These are phyloP conservation scores for Enteromius treurensis DNA, from an alignment of 2,797 vertebrate species.

Conservation along the genomic window DNA sequence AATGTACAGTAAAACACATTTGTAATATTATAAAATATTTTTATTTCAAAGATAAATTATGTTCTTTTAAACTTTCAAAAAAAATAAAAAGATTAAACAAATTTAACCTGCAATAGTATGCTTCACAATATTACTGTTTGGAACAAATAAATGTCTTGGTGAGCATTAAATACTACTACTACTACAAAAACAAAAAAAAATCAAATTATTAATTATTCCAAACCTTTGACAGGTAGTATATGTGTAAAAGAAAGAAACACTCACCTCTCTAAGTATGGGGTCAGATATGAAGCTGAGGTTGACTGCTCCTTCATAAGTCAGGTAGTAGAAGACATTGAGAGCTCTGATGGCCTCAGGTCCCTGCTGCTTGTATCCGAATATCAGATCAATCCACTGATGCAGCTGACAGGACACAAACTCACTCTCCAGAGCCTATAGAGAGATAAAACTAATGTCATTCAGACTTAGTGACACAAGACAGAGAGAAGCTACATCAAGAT, in stretches of 20 bases:
- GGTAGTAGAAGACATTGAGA: slow-evolving; percentile 95
- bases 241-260: slow-evolving; percentile 9
- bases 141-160: not conserved
- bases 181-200: too few relatives aligned
- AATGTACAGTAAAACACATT: not conserved
- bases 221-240: not conserved
- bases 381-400: slow-evolving; percentile 98
- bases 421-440: slow-evolving; percentile 90
- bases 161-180: not conserved
- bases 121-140: not conserved
- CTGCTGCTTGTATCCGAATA: slow-evolving; percentile 98
- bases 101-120: too few relatives aligned
- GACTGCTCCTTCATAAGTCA: slow-evolving; percentile 94
- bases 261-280: slow-evolving; percentile 91
- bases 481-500: not conserved
- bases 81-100: not conserved
- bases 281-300: slow-evolving; percentile 92
- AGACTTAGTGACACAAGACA: not conserved
- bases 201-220: not conserved
- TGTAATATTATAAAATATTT: not conserved
- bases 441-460: slow-evolving; percentile 11
- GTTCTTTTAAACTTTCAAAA: not conserved
- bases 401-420: slow-evolving; percentile 99
- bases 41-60: not conserved
- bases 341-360: slow-evolving; percentile 91